Evolutionary conservation across 2,888 invertebrate species (phyloP).

Genomic region (Melolontha melolontha): DNA sequence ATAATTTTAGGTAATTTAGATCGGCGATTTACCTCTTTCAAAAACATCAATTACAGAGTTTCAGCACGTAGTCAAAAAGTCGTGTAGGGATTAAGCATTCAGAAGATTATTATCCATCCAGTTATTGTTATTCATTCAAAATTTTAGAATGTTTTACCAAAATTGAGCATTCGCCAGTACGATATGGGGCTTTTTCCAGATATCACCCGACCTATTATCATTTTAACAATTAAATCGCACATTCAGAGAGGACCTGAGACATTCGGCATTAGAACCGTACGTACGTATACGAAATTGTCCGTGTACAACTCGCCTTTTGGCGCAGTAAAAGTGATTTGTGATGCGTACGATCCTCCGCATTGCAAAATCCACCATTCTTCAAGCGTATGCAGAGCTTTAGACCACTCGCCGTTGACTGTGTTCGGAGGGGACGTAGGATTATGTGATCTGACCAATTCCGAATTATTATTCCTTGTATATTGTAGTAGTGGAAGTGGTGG

Average conservation of each 20-base stretch:
- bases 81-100: background rate
- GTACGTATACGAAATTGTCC: constrained; percentile 17
- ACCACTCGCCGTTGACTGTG: constrained; percentile 30
- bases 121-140: constrained; percentile 20
- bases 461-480: constrained; percentile 62
- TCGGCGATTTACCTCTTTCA: too few species aligned
- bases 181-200: constrained; percentile 16
- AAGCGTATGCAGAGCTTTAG: constrained; percentile 43
- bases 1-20: too few species aligned
- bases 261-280: constrained; percentile 15
- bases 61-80: too few species aligned
- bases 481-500: constrained; percentile 24
- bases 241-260: constrained; percentile 22
- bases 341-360: constrained; percentile 64
- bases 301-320: constrained; percentile 35
- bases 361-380: constrained; percentile 66
- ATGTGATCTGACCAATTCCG: constrained; percentile 58
- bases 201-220: constrained; percentile 31
- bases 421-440: constrained; percentile 52
- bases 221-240: constrained; percentile 36
- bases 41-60: too few species aligned
- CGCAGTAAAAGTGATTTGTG: constrained; percentile 68
- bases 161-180: background rate
- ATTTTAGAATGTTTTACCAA: constrained; percentile 4
- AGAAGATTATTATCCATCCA: background rate